phyloP scores from a whole-genome alignment of 2,797 vertebrate genomes.

The Hemibagrus guttatus region DNA sequence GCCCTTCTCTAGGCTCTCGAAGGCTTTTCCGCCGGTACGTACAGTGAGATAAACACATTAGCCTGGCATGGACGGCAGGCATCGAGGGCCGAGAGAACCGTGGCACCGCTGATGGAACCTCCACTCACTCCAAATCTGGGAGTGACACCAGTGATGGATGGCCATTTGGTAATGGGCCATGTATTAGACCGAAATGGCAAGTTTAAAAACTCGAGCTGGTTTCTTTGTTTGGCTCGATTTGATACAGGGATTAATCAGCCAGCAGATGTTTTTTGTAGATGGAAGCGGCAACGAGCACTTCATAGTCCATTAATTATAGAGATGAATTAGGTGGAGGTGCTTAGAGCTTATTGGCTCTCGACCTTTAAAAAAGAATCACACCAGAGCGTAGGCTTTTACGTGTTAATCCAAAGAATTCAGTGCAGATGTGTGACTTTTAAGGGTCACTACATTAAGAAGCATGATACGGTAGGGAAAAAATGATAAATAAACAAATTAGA shows the following conservation, averaged over 20 bases:
- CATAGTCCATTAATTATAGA: conserved; percentile 37
- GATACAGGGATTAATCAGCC: conserved; percentile 69
- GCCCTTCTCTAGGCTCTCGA: not conserved
- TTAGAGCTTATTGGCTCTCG: not conserved
- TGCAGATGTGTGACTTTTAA: not conserved
- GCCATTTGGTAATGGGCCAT: conserved; percentile 73
- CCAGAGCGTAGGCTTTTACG: not conserved
- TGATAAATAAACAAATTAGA: not conserved
- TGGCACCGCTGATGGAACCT: conserved; percentile 63
- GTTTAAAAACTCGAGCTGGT: conserved; percentile 67
- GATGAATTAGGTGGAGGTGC: conserved; percentile 3
- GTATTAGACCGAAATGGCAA: conserved; percentile 68
- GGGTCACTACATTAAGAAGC: not conserved
- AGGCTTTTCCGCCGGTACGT: conserved; percentile 33
- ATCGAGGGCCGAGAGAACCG: conserved; percentile 57
- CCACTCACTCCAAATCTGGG: conserved; percentile 63
- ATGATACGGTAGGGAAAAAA: no score
- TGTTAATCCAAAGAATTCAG: not conserved
- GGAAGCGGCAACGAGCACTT: conserved; percentile 9
- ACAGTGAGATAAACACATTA: conserved; percentile 72
- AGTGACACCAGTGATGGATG: conserved; percentile 70
- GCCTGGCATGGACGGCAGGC: conserved; percentile 64
- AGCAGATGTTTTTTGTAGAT: conserved; percentile 73
- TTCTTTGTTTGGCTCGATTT: conserved; percentile 66
- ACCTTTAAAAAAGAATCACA: not conserved